Base-by-base conservation (phyloP, 2,888 invertebrate genomes). In the Bimastos eiseni region DNA sequence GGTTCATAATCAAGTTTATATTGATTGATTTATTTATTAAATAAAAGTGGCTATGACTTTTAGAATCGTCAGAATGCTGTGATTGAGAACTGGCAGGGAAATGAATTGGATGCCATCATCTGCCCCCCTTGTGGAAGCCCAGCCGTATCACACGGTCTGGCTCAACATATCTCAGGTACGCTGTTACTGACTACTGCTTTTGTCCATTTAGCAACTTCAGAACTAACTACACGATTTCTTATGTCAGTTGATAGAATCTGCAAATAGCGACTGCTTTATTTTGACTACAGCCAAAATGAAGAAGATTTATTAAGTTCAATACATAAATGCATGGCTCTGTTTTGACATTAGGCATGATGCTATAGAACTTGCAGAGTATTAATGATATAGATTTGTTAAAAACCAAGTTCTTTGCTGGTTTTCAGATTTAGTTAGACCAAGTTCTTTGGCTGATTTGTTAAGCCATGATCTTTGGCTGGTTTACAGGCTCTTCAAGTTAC, bases 91-190 rank as follows among this genome's bases (percentile, higher is more conserved):
- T 94, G 94, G 94, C 91, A 91, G 86, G 91, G 88, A 4, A 83
- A 92, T 41, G 91, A 92, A 1, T 92, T 94, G 41, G 94, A 94
- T 93, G 94, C 93, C 15, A 92, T 95, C 17, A 93, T 95, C 36
- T 93, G 94, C 91, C 94, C 94, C 15, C 93, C 93, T 13, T 93
- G 93, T 91, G 93, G 93, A 13, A 93, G 91, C 89, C 93, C 94
- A 30, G 94, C 94, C 38, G 89, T 93, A 0, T 93, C 93, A 13
- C 89, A 91, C 37, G 93, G 92, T 15, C 30, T 70, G 15, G 83
- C 90, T 33, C 21, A 30, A 34, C 49, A 84, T 34, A 55, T 88
- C 24, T 41, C 41, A 33, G 90, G 92, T 91, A 34, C 15, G 86
- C 55, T 11, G n/a, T 49, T 49, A n/a, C 70, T 70, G n/a, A n/a